Evolutionary conservation across 23 tunicate genomes (phyloP).

Genomic region (Trididemnum clinides): DNA sequence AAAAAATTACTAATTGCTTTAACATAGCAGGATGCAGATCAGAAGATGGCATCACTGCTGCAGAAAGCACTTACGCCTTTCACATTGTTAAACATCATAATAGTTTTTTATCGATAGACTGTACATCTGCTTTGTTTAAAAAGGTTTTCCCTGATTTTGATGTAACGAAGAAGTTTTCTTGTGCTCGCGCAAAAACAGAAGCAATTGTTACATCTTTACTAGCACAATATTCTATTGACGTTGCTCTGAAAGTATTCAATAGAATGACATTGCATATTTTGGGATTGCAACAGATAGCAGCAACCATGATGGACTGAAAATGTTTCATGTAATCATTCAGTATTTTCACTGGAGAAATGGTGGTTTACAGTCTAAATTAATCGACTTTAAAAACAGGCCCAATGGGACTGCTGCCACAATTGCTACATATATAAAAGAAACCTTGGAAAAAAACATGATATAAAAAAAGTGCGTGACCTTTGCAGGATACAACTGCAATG

Average conservation of each 20-base stretch:
- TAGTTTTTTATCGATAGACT: conserved; percentile 12
- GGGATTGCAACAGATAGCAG: conserved; percentile 48
- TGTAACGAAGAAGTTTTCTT: conserved; percentile 5
- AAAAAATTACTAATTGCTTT: conserved; percentile 28
- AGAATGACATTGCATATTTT: conserved; percentile 37
- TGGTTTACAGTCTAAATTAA: conserved; percentile 41
- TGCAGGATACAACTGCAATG: conserved; percentile 48
- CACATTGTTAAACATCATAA: conserved; percentile 28
- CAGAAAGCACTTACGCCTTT: conserved; percentile 37
- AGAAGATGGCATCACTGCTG: conserved; percentile 30
- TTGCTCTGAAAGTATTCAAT: conserved; percentile 42
- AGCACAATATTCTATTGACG: conserved; percentile 27
- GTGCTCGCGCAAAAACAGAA: conserved; percentile 33
- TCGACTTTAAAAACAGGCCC: conserved; percentile 40
- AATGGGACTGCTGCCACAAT: conserved; percentile 49
- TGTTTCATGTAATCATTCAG: conserved; percentile 31
- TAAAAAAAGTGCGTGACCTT: conserved; percentile 32
- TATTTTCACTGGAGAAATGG: conserved; percentile 50
- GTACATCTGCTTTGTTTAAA: conserved; percentile 6
- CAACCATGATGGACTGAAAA: conserved; percentile 31
- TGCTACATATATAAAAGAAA: conserved; percentile 8
- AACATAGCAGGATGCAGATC: conserved; percentile 18
- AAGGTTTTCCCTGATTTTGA: conserved; percentile 29
- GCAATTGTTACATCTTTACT: not conserved
- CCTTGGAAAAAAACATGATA: conserved; percentile 20